Percentiles rank a stretch among this genome's conserved stretches.
Evolutionary conservation across 2,797 vertebrate species (phyloP).

Genomic region (Hafferia zeledoni): DNA sequence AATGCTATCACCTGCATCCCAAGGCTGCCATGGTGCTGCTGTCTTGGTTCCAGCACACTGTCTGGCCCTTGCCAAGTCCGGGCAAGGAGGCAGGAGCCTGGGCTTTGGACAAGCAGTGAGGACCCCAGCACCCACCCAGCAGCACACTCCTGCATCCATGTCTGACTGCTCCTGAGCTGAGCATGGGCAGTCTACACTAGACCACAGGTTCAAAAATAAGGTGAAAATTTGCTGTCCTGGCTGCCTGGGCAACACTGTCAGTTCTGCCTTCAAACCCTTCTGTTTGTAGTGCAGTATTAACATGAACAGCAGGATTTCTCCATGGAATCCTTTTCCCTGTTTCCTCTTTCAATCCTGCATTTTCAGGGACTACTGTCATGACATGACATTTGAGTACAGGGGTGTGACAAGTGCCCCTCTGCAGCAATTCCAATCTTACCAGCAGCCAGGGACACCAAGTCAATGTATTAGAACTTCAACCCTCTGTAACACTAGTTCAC

Average conservation of each 20-base stretch:
- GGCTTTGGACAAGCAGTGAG: accelerated
- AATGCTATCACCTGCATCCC: not conserved
- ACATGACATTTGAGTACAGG: accelerated
- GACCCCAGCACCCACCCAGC: accelerated
- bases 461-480: not conserved
- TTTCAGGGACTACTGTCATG: not conserved
- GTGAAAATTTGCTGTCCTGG: not conserved
- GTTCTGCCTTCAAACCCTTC: not conserved
- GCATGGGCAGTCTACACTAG: not conserved
- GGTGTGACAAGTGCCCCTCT: accelerated
- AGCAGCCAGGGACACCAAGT: not conserved
- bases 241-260: not conserved
- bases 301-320: not conserved
- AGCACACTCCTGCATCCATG: accelerated
- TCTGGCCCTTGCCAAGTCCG: not conserved
- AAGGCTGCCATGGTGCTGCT: not conserved
- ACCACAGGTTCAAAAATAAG: not conserved
- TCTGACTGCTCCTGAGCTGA: too few relatives aligned
- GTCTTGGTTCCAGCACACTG: accelerated
- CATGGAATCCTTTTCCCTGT: accelerated
- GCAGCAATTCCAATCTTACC: accelerated
- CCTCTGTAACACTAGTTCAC: not conserved
- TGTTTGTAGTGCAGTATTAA: not conserved
- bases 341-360: not conserved
- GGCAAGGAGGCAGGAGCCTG: not conserved